phyloP scores from a whole-genome alignment of 2,797 vertebrate genomes.

The Neosilurus mollespiculum region DNA sequence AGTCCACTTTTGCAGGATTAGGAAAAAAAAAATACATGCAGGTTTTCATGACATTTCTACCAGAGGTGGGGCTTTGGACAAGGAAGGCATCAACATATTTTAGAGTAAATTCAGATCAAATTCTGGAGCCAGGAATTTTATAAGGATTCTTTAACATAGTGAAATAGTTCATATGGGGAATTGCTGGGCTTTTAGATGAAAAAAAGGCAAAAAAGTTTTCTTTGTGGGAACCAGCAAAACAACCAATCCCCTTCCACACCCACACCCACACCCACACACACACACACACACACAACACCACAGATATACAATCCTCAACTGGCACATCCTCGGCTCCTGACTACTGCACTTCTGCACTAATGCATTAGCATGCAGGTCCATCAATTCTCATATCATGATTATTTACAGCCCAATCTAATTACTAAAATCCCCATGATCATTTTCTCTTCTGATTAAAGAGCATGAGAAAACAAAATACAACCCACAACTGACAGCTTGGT shows the following conservation, averaged over 20 bases:
- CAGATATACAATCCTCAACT: neutral
- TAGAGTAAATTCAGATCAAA: too few relatives aligned
- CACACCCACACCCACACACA: neutral
- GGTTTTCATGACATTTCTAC: too few relatives aligned
- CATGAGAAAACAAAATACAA: neutral
- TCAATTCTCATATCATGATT: constrained; percentile 37
- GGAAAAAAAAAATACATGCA: too few relatives aligned
- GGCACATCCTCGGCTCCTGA: constrained; percentile 10
- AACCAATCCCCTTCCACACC: neutral
- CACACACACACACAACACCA: neutral
- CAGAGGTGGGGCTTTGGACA: too few relatives aligned
- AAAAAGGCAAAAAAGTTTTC: neutral
- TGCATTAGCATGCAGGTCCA: constrained; percentile 33
- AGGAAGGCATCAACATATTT: too few relatives aligned
- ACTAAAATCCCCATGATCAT: constrained; percentile 21
- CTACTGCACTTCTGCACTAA: neutral
- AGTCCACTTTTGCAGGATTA: too few relatives aligned
- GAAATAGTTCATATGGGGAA: too few relatives aligned
- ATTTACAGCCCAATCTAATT: constrained; percentile 36
- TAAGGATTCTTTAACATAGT: too few relatives aligned
- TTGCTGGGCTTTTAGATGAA: too few relatives aligned
- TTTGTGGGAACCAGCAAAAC: neutral
- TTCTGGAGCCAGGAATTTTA: too few relatives aligned
- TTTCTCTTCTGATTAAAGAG: constrained; percentile 1
- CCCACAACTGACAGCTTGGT: constrained; percentile 1